phyloP scores from a whole-genome alignment of 1,140 invertebrate species.

The Pseudomyrmex cubaensis region DNA sequence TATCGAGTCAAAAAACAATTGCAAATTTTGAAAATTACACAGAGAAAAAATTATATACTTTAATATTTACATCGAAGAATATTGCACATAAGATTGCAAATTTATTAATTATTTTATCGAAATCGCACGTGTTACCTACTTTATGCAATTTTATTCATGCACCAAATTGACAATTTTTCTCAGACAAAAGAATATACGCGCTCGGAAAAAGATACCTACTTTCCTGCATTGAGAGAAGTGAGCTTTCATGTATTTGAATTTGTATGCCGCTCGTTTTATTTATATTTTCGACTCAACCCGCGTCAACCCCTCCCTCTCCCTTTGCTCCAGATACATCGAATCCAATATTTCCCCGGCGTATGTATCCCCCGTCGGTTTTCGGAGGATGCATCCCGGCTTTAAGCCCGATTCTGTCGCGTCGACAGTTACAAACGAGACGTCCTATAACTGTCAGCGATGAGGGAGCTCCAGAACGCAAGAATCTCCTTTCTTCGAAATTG shows the following conservation, averaged over 20 bases:
- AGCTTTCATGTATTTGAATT: constrained; percentile 26
- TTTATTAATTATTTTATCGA: background rate
- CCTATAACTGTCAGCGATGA: constrained; percentile 72
- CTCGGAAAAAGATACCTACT: constrained; percentile 11
- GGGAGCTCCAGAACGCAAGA: constrained; percentile 53
- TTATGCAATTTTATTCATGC: background rate
- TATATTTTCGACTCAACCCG: constrained; percentile 33
- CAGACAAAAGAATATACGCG: background rate
- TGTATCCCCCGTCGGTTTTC: constrained; percentile 61
- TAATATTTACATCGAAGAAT: too few species aligned
- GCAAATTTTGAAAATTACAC: too few species aligned
- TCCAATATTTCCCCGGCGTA: constrained; percentile 69
- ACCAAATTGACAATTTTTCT: constrained; percentile 25
- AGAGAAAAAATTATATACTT: background rate
- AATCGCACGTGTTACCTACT: background rate
- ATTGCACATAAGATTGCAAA: too few species aligned
- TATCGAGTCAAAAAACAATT: too few species aligned
- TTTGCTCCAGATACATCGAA: constrained; percentile 42
- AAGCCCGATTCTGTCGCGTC: constrained; percentile 70
- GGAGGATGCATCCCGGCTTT: constrained; percentile 68
- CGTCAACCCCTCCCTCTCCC: background rate
- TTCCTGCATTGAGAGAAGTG: constrained; percentile 2
- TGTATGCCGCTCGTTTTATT: constrained; percentile 42
- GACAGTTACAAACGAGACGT: constrained; percentile 77
- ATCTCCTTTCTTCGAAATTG: constrained; percentile 53